These are phyloP conservation scores for Falco rusticolus DNA, from an alignment of 2,797 vertebrate genomes.

Conservation along the genomic window DNA sequence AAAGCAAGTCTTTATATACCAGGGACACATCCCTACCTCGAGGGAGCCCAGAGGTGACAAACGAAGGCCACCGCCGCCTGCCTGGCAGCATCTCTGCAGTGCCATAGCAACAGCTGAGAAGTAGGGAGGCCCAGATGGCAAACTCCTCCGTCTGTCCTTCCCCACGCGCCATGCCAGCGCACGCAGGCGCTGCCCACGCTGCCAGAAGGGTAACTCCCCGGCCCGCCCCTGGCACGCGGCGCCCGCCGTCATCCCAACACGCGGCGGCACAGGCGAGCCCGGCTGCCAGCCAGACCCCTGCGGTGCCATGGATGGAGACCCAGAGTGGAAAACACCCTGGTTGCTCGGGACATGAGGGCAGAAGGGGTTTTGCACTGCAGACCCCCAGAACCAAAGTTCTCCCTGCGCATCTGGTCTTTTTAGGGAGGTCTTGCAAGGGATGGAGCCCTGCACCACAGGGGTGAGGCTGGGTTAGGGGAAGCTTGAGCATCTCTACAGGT, in stretches of 20 bases:
- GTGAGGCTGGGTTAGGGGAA: not conserved
- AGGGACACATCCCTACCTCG: not conserved
- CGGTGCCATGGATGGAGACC: rapidly evolving
- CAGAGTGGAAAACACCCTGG: rapidly evolving
- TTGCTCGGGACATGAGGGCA: rapidly evolving
- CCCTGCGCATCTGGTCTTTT: not conserved
- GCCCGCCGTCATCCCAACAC: rapidly evolving
- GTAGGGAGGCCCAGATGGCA: constrained; percentile 70
- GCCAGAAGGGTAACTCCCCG: constrained; percentile 40
- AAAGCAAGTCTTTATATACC: not conserved
- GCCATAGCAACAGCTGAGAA: constrained; percentile 65
- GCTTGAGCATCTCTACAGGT: not conserved
- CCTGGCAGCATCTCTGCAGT: constrained; percentile 46
- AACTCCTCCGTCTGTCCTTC: constrained; percentile 63
- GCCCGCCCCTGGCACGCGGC: not conserved
- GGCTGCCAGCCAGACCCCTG: rapidly evolving
- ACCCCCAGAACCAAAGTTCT: not conserved
- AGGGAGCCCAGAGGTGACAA: constrained; percentile 30
- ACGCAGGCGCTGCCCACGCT: constrained; percentile 40
- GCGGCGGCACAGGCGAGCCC: rapidly evolving
- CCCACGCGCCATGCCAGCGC: not conserved
- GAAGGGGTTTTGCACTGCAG: rapidly evolving
- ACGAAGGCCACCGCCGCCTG: not conserved
- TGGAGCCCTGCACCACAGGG: rapidly evolving
- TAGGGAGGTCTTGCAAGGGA: not conserved